phyloP scores from a whole-genome alignment of 1,140 invertebrate species.

The Pseudomyrmex cubaensis region DNA sequence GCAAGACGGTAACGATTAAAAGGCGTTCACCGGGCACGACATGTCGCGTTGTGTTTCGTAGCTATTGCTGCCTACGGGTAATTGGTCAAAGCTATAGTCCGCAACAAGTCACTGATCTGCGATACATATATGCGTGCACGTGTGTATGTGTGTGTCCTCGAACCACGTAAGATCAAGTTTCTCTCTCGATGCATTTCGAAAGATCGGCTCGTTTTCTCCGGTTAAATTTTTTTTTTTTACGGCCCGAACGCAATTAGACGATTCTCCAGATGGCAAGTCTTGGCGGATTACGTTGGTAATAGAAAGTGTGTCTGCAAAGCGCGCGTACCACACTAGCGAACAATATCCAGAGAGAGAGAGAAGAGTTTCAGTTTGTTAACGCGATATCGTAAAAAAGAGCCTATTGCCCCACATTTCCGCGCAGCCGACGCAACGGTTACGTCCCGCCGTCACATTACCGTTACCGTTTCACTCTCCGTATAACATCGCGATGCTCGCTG shows the following conservation, averaged over 20 bases:
- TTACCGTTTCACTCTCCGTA: constrained; percentile 12
- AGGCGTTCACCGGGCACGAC: constrained; percentile 53
- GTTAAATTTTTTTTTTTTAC: constrained; percentile 41
- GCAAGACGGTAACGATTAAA: constrained; percentile 52
- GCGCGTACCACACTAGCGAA: not conserved
- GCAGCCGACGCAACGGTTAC: not conserved
- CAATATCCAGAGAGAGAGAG: constrained; percentile 17
- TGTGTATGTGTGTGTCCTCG: not conserved
- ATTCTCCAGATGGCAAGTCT: constrained; percentile 27
- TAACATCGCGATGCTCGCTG: not conserved
- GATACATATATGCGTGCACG: not conserved
- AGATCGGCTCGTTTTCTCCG: constrained; percentile 50
- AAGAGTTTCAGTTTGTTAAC: constrained; percentile 20
- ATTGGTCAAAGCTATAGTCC: constrained; percentile 60
- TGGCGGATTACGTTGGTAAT: constrained; percentile 29
- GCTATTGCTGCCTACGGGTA: constrained; percentile 56
- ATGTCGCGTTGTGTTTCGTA: constrained; percentile 40
- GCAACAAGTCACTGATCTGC: constrained; percentile 43
- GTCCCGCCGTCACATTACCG: not conserved
- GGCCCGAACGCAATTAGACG: constrained; percentile 57
- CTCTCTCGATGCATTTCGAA: constrained; percentile 60
- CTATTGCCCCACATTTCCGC: constrained; percentile 25
- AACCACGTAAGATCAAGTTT: constrained; percentile 51
- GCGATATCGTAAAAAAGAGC: constrained; percentile 28
- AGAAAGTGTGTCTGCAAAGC: constrained; percentile 27